Base-by-base conservation (phyloP, 2,113 vertebrate genomes). In the Paradoxurus hermaphroditus region DNA sequence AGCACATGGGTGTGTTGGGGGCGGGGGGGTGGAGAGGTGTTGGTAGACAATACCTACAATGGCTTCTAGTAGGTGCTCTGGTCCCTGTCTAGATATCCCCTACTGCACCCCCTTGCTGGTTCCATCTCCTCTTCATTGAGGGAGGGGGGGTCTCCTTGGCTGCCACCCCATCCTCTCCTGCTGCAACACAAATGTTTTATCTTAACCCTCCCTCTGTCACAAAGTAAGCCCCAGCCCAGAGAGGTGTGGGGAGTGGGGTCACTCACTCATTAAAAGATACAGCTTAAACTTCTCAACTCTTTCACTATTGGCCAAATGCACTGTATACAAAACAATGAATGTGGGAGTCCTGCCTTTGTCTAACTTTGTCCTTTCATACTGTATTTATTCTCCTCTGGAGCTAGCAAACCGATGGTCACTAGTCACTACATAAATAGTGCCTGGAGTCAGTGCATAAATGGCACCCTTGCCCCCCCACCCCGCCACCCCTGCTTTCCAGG, bases 291-390 rank as follows among this genome's bases (percentile, higher is more conserved):
- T 46, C 29, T 75, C 14, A 25, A 18, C 46, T 86, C 36, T 96
- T 79, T 86, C 56, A 41, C 41, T 75, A 39, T 25, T 39, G 12
- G 51, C 44, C 75, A 79, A 92, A 44, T 4, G 25, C 34, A 87
- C 62, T 41, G 7, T 39, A 34, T 70, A 25, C 73, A 53, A 41
- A 81, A 62, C 36, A 44, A 73, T 29, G 90, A 75, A 79, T 59
- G 23, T 84, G 77, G 92, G 96, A 94, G 92, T 90, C 83, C 67
- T 93, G 59, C 67, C 62, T 91, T n/a, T 82, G 73, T 96, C 93
- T 97, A 86, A 94, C 63, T 86, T 84, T 63, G 46, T 39, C 53
- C 51, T 62, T 18, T 93, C 62, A 46, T 63, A 49, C n/a, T 81
- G 27, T 78, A 79, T 86, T 86, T 96, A 84, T 94, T 95, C 36